Conservation (phyloP, 2,113 vertebrate species). For the Helogale parvula region DNA sequence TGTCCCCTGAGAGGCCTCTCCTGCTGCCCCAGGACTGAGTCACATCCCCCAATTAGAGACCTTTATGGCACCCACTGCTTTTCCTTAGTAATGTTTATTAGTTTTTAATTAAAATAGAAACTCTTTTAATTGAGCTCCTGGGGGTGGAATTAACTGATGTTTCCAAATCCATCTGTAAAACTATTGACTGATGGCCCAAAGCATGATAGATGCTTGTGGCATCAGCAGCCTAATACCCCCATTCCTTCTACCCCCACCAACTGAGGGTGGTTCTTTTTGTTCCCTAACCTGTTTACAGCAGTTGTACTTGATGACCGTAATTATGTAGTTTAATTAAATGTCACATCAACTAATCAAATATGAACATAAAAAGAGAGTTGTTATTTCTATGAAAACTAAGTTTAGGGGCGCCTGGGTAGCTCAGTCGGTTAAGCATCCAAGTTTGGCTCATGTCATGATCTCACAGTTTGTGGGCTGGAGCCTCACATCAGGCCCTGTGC, state of each 20-base stretch:
- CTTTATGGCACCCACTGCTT: background rate
- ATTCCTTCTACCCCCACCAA: background rate
- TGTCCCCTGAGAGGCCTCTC: background rate
- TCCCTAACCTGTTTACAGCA: constrained; percentile 59
- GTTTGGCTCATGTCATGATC: no score
- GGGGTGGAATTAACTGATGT: background rate
- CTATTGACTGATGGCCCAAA: constrained; percentile 18
- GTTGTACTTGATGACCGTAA: constrained; percentile 69
- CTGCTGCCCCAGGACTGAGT: background rate
- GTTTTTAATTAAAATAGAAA: constrained; percentile 61
- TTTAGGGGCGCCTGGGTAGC: background rate
- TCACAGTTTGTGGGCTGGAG: no score
- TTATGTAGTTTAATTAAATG: constrained; percentile 75
- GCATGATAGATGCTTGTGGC: background rate
- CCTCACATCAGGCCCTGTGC: no score
- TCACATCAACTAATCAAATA: constrained; percentile 60
- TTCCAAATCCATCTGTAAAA: constrained; percentile 53
- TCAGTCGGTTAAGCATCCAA: no score
- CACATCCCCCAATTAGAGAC: background rate
- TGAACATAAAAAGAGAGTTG: constrained; percentile 63
- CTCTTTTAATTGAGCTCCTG: constrained; percentile 57
- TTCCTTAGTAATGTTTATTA: constrained; percentile 57
- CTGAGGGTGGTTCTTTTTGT: constrained; percentile 46
- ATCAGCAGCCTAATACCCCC: background rate
- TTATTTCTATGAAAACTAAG: constrained; percentile 63